Evolutionary conservation across 2,797 vertebrate species (phyloP).

Genomic region (Menidia menidia): DNA sequence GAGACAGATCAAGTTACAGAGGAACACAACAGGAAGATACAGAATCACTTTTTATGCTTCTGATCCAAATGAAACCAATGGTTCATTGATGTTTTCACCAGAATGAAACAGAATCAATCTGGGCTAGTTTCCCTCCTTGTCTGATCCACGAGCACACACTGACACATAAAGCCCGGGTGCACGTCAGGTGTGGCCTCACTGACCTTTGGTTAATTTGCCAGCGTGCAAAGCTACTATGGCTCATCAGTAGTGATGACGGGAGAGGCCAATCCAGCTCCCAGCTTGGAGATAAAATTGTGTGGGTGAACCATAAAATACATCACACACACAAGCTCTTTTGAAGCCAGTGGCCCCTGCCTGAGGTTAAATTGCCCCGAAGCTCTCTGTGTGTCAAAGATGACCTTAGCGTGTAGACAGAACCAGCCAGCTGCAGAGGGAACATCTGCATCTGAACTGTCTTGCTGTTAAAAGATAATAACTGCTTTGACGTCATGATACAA

Average conservation of each 20-base stretch:
- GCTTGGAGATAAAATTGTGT: constrained; percentile 33
- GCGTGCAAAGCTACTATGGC: constrained; percentile 36
- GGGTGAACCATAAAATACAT: constrained; percentile 45
- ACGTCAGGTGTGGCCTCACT: constrained; percentile 54
- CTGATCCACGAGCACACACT: constrained; percentile 13
- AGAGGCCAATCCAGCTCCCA: constrained; percentile 8
- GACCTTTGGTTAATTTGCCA: constrained; percentile 57
- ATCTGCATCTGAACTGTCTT: constrained; percentile 30
- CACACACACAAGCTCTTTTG: constrained; percentile 48
- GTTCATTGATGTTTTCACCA: constrained; percentile 52
- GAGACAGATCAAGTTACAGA: no score
- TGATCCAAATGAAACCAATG: constrained; percentile 57
- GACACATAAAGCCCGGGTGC: constrained; percentile 27
- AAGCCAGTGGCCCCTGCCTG: constrained; percentile 53
- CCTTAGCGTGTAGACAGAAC: constrained; percentile 42
- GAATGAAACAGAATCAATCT: constrained; percentile 48
- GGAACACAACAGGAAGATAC: constrained; percentile 6
- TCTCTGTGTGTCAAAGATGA: constrained; percentile 40
- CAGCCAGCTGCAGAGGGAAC: constrained; percentile 18
- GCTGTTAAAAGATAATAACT: constrained; percentile 22
- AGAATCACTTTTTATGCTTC: constrained; percentile 44
- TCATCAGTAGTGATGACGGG: constrained; percentile 38
- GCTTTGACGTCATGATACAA: not conserved
- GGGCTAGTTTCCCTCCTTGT: constrained; percentile 15
- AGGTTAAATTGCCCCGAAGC: constrained; percentile 36